A percentile compares a stretch with the other conserved stretches of the same genome.
Evolutionary conservation across 2,888 invertebrate genomes (phyloP).

Genomic region (Acanthosepion esculentum): DNA sequence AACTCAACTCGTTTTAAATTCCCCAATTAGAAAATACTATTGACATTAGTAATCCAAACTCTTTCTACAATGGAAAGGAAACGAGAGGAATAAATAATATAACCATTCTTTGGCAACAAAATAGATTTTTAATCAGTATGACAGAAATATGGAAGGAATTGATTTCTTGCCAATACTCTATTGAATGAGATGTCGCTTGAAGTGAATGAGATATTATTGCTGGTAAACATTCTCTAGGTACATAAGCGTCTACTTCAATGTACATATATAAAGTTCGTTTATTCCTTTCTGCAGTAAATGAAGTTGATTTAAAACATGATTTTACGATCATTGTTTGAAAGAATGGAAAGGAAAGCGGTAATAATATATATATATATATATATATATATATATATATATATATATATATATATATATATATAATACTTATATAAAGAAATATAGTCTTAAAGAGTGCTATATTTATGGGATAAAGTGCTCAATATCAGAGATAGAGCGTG

Average conservation of each 20-base stretch:
- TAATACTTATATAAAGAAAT: no score
- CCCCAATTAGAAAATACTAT: not conserved
- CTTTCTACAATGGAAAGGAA: not conserved
- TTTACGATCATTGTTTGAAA: not conserved
- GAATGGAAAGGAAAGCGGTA: not conserved
- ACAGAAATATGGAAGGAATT: not conserved
- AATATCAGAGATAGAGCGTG: no score
- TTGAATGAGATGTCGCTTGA: not conserved
- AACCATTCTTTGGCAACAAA: not conserved
- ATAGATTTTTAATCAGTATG: not conserved
- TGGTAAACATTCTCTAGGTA: not conserved
- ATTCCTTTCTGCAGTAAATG: not conserved
- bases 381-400: not conserved
- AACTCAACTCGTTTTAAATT: not conserved
- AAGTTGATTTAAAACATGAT: not conserved
- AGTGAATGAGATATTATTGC: not conserved
- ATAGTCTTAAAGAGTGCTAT: no score
- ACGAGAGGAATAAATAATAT: not conserved
- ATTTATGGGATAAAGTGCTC: no score
- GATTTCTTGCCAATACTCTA: not conserved
- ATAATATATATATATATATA: not conserved
- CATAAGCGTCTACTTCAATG: not conserved
- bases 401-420: not conserved
- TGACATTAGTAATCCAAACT: not conserved
- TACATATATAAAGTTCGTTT: not conserved